Evolutionary conservation across 2,113 vertebrate genomes (phyloP).

Genomic region (Cariama cristata): DNA sequence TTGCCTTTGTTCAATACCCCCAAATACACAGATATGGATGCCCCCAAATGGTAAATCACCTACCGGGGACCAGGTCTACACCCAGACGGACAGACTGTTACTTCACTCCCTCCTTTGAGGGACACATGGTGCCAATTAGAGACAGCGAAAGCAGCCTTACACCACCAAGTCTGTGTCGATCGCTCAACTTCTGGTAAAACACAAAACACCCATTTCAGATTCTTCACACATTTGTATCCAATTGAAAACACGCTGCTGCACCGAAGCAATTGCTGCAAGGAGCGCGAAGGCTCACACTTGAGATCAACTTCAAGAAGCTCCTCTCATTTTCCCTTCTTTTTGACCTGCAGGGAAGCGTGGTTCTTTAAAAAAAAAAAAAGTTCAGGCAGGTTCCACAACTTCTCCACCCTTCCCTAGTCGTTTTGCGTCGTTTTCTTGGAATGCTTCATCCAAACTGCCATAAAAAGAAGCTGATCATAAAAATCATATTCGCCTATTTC

Average conservation of each 20-base stretch:
- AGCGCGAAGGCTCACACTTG: rapidly evolving
- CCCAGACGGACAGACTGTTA: neutral
- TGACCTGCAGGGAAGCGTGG: neutral
- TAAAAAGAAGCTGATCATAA: neutral
- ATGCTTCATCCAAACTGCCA: neutral
- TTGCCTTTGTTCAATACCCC: neutral
- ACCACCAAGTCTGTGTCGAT: neutral
- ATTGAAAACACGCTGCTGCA: neutral
- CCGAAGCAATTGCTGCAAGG: neutral
- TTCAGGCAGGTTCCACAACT: neutral
- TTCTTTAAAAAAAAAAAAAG: neutral
- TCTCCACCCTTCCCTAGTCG: neutral
- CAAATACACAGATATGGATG: rapidly evolving
- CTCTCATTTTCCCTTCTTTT: neutral
- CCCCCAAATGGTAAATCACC: rapidly evolving
- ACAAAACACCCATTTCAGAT: neutral
- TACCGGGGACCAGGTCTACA: rapidly evolving
- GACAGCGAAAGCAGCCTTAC: neutral
- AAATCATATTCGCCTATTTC: neutral
- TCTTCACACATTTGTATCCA: neutral
- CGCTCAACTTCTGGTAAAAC: neutral
- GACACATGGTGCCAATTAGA: neutral
- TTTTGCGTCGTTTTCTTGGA: neutral
- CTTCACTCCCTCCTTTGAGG: neutral
- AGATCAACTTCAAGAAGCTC: neutral